A percentile compares a stretch with the other conserved stretches of the same genome.
Evolutionary conservation across 2,797 vertebrate genomes (phyloP).

Genomic region (Peromyscus attwateri): DNA sequence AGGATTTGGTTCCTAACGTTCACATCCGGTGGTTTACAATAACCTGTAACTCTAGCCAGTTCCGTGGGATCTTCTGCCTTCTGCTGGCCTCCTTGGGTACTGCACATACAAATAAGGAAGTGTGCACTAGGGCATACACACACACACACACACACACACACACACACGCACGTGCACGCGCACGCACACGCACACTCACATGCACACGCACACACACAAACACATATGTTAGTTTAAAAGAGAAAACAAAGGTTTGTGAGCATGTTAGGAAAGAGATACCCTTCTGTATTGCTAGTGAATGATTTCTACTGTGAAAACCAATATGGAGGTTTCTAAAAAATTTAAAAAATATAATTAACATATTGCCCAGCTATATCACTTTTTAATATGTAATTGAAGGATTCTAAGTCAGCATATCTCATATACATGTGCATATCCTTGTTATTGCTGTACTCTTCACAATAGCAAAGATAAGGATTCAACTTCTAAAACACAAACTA

Average conservation of each 20-base stretch:
- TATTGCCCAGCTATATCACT: background rate
- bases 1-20: background rate
- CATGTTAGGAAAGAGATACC: background rate
- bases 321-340: background rate
- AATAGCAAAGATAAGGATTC: background rate
- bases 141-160: background rate
- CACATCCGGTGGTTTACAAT: background rate
- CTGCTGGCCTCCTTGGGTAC: background rate
- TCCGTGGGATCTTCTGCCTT: background rate
- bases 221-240: background rate
- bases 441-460: background rate
- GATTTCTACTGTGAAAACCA: background rate
- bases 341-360: background rate
- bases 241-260: background rate
- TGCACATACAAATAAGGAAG: background rate
- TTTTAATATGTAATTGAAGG: background rate
- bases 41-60: background rate
- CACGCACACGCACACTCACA: no score
- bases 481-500: background rate
- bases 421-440: background rate
- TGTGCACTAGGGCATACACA: background rate
- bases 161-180: no score
- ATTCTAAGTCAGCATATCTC: background rate
- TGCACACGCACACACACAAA: background rate
- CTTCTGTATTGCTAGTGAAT: background rate